A percentile compares a stretch with the other conserved stretches of the same genome.
phyloP scores from a whole-genome alignment of 2,797 vertebrate genomes.

The Arnoldichthys spilopterus region DNA sequence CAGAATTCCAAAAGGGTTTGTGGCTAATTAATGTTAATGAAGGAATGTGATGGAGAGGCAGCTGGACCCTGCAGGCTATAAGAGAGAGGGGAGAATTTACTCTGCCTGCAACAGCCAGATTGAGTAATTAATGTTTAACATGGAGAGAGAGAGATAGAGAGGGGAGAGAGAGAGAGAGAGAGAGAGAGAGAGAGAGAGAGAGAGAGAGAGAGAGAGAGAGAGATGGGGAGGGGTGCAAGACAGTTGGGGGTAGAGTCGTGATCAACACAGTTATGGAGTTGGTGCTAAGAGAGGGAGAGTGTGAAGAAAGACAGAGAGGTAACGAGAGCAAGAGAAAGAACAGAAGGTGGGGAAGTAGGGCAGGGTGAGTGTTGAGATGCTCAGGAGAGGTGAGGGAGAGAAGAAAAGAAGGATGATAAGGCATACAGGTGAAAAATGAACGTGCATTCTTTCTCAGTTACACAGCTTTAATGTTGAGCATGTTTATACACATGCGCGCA shows the following conservation, averaged over 20 bases:
- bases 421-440: constrained; percentile 3
- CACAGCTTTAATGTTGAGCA: background rate
- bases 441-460: background rate
- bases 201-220: constrained; percentile 65
- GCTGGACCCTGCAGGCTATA: constrained; percentile 32
- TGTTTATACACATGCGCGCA: background rate
- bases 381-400: constrained; percentile 26
- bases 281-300: constrained; percentile 39
- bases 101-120: constrained; percentile 71
- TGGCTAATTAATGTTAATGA: constrained; percentile 31
- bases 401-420: background rate
- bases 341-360: constrained; percentile 25
- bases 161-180: constrained; percentile 57
- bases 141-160: constrained; percentile 39
- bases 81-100: constrained; percentile 45
- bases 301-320: background rate
- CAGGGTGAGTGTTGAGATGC: constrained; percentile 30
- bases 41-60: background rate
- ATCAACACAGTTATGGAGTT: constrained; percentile 19
- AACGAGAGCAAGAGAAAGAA: constrained; percentile 22
- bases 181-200: constrained; percentile 58
- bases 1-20: constrained; percentile 29
- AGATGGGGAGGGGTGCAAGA: constrained; percentile 57
- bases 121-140: constrained; percentile 83
- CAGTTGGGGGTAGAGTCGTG: background rate